Conservation (phyloP, 2,113 vertebrate genomes). For the Coracopsis vasa region DNA sequence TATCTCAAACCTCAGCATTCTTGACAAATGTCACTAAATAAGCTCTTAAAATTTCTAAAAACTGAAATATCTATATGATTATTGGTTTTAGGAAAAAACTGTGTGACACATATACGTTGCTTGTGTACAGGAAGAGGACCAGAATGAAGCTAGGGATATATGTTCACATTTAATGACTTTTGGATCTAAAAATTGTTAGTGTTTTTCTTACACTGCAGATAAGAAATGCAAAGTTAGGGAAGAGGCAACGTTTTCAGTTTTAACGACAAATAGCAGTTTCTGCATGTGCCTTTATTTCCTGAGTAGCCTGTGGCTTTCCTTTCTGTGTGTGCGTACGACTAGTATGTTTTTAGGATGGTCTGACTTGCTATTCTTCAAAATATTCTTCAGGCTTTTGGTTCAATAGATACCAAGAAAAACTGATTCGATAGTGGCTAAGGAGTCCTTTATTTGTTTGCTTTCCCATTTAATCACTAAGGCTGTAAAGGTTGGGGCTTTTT, state of each 20-base stretch:
- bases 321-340: not conserved
- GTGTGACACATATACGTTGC: accelerated
- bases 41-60: not conserved
- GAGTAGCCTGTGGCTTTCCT: not conserved
- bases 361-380: not conserved
- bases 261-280: not conserved
- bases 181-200: not conserved
- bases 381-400: not conserved
- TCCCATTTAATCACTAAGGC: not conserved
- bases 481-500: not conserved
- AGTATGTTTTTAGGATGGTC: not conserved
- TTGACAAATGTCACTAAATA: not conserved
- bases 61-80: not conserved
- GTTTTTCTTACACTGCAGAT: not conserved
- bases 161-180: not conserved
- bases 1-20: not conserved
- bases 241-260: not conserved
- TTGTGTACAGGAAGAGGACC: not conserved
- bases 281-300: not conserved
- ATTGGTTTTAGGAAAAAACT: not conserved
- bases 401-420: not conserved
- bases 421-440: not conserved
- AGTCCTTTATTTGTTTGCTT: not conserved
- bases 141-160: not conserved
- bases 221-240: not conserved